Evolutionary conservation across 2,888 invertebrate species (phyloP), one percentile per base, ranked within the genome.

Genomic region (Falcaria lacertinaria): DNA sequence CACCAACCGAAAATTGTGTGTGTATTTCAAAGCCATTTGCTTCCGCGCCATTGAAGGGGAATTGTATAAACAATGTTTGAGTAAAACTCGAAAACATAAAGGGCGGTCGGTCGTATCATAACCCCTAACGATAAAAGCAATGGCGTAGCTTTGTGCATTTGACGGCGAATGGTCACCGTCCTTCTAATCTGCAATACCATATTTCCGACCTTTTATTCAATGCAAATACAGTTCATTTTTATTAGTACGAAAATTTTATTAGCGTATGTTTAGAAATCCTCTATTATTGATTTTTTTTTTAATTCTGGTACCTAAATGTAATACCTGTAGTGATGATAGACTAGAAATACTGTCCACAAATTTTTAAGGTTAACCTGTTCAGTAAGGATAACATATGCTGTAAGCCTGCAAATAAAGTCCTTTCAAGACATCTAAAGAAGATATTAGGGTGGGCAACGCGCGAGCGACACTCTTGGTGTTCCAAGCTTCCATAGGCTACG

Each of bases 161-260:
- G 37, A 41, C 32, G 28, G 19, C 42, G 44, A 53, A 47, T 47
- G 55, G 53, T 45, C 53, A 45, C 55, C 48, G 15, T 37, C 28
- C 33, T 38, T 32, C 41, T 46, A 44, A 42, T 40, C 53, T 47
- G 33, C 47, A 53, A 57, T 57, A 48, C 57, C 44, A 56, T 50
- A 57, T 54, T 53, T 60, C 60, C 60, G 55, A 41, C 56, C 57
- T 52, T n/a, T 51, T 53, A 45, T 41, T 50, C 35, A 51, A 52
- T 47, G 45, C 22, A 15, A 22, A 37, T 37, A 37, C 25, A 22
- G 37, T 22, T 8, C 22, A 15, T 37, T 22, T 14, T 37, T 7
- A 4, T 22, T 8, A 7, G 7, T 37, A 16, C 14, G 14, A 19
- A 16, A 11, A 7, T 1, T 5, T 22, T 19, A 19, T 5, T 35